Conservation (phyloP, 2,888 invertebrate species). For the Drosophila flavopinicola region DNA sequence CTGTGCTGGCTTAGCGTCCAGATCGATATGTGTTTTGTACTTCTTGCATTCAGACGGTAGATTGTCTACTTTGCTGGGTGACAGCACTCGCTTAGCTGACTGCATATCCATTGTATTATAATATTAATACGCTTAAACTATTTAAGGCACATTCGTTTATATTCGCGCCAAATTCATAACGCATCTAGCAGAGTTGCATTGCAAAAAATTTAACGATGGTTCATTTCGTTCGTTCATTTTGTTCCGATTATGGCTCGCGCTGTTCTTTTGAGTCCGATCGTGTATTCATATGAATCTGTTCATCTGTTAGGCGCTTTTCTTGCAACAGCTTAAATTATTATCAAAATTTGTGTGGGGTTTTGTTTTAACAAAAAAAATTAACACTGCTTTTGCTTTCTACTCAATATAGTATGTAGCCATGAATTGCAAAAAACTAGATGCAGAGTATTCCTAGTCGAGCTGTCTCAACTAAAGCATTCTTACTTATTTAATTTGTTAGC, state of each 20-base stretch:
- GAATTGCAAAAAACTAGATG: too few species aligned
- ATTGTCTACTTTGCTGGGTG: constrained; percentile 58
- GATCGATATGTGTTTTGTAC: constrained; percentile 30
- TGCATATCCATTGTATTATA: constrained; percentile 6
- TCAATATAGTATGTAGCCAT: too few species aligned
- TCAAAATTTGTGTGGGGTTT: too few species aligned
- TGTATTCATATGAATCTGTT: neutral
- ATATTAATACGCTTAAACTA: neutral
- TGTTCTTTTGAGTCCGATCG: constrained; percentile 9
- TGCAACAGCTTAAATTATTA: too few species aligned
- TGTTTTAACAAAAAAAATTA: neutral
- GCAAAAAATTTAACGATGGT: neutral
- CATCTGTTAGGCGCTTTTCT: too few species aligned
- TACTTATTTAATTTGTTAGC: too few species aligned
- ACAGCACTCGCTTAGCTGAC: constrained; percentile 57
- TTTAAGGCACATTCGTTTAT: constrained; percentile 20
- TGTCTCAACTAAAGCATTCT: too few species aligned
- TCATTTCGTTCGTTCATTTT: constrained; percentile 1
- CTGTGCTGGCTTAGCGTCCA: constrained; percentile 1
- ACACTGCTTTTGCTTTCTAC: too few species aligned
- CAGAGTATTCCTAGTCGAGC: too few species aligned
- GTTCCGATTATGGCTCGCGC: neutral
- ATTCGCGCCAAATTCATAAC: constrained; percentile 44
- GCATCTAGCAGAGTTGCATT: neutral
- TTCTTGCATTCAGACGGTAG: constrained; percentile 35